phyloP scores from a whole-genome alignment of 1,140 invertebrate genomes.

The Carcinoscorpius rotundicauda region DNA sequence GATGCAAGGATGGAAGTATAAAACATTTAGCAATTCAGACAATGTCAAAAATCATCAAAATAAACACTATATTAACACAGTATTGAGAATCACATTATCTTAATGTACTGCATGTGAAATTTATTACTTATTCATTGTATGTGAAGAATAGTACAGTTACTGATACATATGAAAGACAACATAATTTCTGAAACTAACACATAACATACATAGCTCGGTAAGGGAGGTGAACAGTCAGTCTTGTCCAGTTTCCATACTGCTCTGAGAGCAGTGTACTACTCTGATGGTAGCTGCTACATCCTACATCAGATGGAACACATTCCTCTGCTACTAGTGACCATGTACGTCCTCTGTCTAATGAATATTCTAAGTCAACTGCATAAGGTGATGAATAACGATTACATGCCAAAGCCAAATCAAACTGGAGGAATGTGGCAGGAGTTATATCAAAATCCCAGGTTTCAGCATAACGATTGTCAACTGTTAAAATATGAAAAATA shows the following conservation, averaged over 20 bases:
- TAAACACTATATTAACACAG: too few species aligned
- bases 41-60: too few species aligned
- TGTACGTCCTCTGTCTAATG: constrained; percentile 33
- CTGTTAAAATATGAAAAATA: constrained; percentile 4
- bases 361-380: constrained; percentile 35
- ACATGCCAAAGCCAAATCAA: constrained; percentile 36
- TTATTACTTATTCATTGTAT: too few species aligned
- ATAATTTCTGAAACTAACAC: too few species aligned
- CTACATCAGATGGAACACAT: constrained; percentile 32
- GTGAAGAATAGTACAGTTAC: too few species aligned
- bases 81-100: too few species aligned
- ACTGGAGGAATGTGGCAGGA: constrained; percentile 36
- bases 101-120: too few species aligned
- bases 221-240: constrained; percentile 34
- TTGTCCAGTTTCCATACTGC: constrained; percentile 34
- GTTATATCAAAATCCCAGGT: constrained; percentile 37
- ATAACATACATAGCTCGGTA: constrained; percentile 31
- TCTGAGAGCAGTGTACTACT: constrained; percentile 33
- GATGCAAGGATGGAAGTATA: too few species aligned
- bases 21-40: too few species aligned
- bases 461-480: constrained; percentile 31
- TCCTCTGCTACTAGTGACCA: constrained; percentile 34
- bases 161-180: too few species aligned
- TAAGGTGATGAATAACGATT: constrained; percentile 18
- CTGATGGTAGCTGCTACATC: constrained; percentile 34